Conservation (phyloP, 2,888 invertebrate genomes). For the Onthophagus sagittarius region DNA sequence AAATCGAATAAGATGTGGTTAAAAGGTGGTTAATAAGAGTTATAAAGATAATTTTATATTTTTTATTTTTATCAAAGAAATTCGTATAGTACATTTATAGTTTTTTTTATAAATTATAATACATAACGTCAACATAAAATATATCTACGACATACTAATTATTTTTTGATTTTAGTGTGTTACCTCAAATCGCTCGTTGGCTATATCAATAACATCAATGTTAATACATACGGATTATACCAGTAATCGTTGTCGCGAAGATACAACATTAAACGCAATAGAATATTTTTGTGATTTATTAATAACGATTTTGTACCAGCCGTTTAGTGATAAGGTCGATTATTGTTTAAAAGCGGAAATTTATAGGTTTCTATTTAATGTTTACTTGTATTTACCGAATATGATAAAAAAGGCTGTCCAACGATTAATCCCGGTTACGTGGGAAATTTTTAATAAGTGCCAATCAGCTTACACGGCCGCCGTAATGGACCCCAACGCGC, state of each 20-base stretch:
- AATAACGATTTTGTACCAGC: constrained; percentile 24
- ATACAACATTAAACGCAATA: constrained; percentile 6
- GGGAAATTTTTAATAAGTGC: constrained; percentile 27
- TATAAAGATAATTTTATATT: too few species aligned
- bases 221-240: constrained; percentile 18
- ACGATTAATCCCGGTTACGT: constrained; percentile 25
- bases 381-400: constrained; percentile 22
- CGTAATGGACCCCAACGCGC: constrained; percentile 18
- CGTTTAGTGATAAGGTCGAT: constrained; percentile 27
- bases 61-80: too few species aligned
- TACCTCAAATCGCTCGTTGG: constrained; percentile 19
- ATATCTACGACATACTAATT: background rate
- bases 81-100: too few species aligned
- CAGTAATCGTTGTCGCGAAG: constrained; percentile 1
- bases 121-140: background rate
- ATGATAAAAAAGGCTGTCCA: constrained; percentile 19
- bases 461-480: constrained; percentile 25
- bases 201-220: constrained; percentile 15
- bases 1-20: too few species aligned
- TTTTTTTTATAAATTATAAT: too few species aligned
- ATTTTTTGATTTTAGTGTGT: constrained; percentile 14
- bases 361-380: constrained; percentile 21
- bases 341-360: constrained; percentile 27
- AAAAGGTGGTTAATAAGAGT: too few species aligned
- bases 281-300: constrained; percentile 24